Evolutionary conservation across 1,140 invertebrate species (phyloP).

Genomic region (Heterodera schachtii): DNA sequence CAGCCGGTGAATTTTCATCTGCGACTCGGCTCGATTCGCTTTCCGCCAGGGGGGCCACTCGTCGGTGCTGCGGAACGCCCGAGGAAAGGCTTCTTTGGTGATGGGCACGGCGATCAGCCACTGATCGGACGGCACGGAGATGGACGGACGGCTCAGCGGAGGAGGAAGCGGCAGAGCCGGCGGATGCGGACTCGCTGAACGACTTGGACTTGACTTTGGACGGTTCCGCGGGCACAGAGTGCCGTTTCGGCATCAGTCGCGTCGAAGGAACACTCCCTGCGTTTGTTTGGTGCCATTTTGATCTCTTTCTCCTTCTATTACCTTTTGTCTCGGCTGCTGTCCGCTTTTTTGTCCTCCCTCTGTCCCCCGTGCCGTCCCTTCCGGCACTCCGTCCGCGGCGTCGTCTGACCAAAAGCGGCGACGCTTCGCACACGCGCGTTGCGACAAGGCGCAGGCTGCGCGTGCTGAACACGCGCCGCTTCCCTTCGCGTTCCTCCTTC

Average conservation of each 20-base stretch:
- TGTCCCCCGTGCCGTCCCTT: background rate
- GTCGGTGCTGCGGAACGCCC: background rate
- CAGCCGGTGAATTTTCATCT: conserved; percentile 23
- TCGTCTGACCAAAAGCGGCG: conserved; percentile 26
- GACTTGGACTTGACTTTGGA: conserved; percentile 9
- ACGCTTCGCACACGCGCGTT: conserved; percentile 29
- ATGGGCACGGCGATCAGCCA: background rate
- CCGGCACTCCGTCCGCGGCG: conserved; percentile 1
- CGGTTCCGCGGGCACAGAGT: background rate
- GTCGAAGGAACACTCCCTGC: background rate
- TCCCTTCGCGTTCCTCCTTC: conserved; percentile 1
- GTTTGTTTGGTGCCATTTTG: too few species aligned
- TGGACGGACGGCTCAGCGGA: background rate
- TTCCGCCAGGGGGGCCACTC: conserved; percentile 27
- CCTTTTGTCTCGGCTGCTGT: background rate
- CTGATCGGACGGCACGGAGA: background rate
- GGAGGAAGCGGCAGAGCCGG: background rate
- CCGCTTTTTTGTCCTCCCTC: background rate
- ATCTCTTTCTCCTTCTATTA: background rate
- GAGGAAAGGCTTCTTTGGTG: background rate
- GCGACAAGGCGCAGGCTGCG: conserved; percentile 34
- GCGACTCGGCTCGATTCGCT: conserved; percentile 28
- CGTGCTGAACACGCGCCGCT: conserved; percentile 30
- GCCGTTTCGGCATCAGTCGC: background rate
- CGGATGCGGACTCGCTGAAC: background rate